Evolutionary conservation across 2,888 invertebrate genomes (phyloP).

Genomic region (Cosmopolites sordidus): DNA sequence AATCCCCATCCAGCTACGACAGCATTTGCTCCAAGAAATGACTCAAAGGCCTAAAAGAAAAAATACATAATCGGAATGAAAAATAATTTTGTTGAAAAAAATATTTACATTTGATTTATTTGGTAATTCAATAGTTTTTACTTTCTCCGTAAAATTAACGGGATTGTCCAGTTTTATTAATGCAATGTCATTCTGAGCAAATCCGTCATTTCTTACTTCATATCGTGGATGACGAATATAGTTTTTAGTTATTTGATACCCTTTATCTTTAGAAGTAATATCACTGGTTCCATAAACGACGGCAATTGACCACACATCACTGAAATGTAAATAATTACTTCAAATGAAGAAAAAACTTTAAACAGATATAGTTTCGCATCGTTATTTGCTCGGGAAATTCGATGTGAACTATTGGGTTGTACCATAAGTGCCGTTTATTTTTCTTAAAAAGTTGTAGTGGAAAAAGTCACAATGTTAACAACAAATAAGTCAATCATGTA

Average conservation of each 20-base stretch:
- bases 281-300: not conserved
- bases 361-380: too few relatives aligned
- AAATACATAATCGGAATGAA: too few relatives aligned
- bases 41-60: slow-evolving; percentile 4
- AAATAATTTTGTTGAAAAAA: too few relatives aligned
- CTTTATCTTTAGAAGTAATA: slow-evolving; percentile 2
- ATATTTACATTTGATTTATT: slow-evolving; percentile 1
- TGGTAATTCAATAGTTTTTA: slow-evolving; percentile 2
- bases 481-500: too few relatives aligned
- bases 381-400: too few relatives aligned
- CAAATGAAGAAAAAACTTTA: too few relatives aligned
- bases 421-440: too few relatives aligned
- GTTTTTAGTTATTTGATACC: slow-evolving; percentile 1
- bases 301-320: not conserved
- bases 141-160: not conserved
- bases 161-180: slow-evolving; percentile 7
- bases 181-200: slow-evolving; percentile 4
- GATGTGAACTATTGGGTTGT: too few relatives aligned
- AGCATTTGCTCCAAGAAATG: not conserved
- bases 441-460: too few relatives aligned
- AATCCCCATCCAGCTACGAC: slow-evolving; percentile 4
- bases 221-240: not conserved
- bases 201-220: not conserved
- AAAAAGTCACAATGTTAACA: too few relatives aligned
- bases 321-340: too few relatives aligned